These are phyloP conservation scores for Pseudomyrmex pallidus DNA, from an alignment of 1,140 invertebrate species.

Conservation along the genomic window DNA sequence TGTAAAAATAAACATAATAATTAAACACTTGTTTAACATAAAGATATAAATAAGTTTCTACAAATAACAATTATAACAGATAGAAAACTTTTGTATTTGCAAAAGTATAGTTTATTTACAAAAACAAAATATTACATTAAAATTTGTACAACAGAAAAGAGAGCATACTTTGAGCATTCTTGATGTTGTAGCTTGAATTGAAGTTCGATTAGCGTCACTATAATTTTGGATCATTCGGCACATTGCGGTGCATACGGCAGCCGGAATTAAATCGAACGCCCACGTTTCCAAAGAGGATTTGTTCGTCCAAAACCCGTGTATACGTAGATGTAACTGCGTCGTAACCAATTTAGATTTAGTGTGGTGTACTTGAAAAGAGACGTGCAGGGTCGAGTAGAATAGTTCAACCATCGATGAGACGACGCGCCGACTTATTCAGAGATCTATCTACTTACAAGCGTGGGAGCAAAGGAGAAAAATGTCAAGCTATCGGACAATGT, in stretches of 20 bases:
- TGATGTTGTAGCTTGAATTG: background rate
- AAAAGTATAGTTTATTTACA: too few relatives aligned
- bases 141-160: background rate
- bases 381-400: background rate
- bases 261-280: conserved; percentile 31
- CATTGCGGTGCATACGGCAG: background rate
- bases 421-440: conserved; percentile 59
- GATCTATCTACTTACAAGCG: conserved; percentile 27
- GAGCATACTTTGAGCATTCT: background rate
- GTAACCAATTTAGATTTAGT: conserved; percentile 59
- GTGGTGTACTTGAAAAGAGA: conserved; percentile 65
- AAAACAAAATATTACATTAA: background rate
- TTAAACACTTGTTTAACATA: too few relatives aligned
- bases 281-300: conserved; percentile 39
- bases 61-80: too few relatives aligned
- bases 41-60: too few relatives aligned
- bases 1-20: too few relatives aligned
- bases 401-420: conserved; percentile 61
- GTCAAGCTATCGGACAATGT: conserved; percentile 8
- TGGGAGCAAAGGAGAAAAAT: conserved; percentile 25
- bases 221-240: conserved; percentile 1
- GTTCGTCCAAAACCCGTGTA: conserved; percentile 30
- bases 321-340: conserved; percentile 31
- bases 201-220: background rate
- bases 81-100: too few relatives aligned